Evolutionary conservation across 2,888 invertebrate species (phyloP).

Genomic region (Rotaria socialis): DNA sequence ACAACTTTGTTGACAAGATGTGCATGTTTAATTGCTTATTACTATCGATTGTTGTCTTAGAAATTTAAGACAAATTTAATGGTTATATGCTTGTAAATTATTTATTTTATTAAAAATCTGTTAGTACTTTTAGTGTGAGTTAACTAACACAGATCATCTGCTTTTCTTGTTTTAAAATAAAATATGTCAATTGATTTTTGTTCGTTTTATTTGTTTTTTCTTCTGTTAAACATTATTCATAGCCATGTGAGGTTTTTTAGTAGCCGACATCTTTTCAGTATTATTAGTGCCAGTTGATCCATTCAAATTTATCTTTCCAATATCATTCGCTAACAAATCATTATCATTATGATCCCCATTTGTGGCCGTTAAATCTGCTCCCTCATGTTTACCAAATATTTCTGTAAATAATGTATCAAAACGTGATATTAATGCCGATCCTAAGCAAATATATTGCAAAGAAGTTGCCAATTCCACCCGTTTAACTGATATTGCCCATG

Average conservation of each 20-base stretch:
- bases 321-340: conserved; percentile 28
- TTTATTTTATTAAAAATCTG: background rate
- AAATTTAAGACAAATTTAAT: too few species aligned
- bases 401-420: conserved; percentile 20
- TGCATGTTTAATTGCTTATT: too few species aligned
- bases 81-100: too few species aligned
- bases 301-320: conserved; percentile 28
- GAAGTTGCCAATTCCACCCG: background rate
- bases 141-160: background rate
- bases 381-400: background rate
- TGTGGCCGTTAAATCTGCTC: background rate
- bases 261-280: background rate
- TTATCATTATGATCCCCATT: background rate
- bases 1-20: too few species aligned
- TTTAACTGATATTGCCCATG: conserved; percentile 29
- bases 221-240: background rate
- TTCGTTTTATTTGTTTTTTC: background rate
- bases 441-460: conserved; percentile 19
- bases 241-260: background rate
- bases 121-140: conserved; percentile 5
- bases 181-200: background rate
- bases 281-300: background rate
- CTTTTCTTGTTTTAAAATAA: background rate
- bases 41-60: too few species aligned
- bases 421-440: conserved; percentile 11